Conservation (phyloP, 2,888 invertebrate species). For the Cyclophora albipunctata region DNA sequence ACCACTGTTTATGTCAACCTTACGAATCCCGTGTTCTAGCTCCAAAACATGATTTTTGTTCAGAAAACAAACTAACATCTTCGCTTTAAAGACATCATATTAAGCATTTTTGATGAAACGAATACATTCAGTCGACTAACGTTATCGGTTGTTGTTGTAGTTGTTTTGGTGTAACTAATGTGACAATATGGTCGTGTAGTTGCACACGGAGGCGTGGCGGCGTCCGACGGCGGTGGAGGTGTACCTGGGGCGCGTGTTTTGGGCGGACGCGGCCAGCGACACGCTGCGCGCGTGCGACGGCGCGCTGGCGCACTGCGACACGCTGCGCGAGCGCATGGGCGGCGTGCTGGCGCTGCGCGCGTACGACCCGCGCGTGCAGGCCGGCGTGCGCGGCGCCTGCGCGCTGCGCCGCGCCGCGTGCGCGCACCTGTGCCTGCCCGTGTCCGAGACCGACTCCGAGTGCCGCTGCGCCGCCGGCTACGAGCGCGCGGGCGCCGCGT, state of each 20-base stretch:
- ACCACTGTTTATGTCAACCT: too few species aligned
- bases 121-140: too few species aligned
- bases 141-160: too few species aligned
- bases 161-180: too few species aligned
- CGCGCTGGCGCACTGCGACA: conserved; percentile 41
- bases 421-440: conserved; percentile 84
- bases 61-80: too few species aligned
- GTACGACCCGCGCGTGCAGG: conserved; percentile 78
- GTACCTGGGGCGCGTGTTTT: conserved; percentile 78
- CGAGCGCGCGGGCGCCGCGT: conserved; percentile 23
- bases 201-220: conserved; percentile 43
- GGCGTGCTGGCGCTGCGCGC: conserved; percentile 80
- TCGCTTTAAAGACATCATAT: too few species aligned
- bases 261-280: conserved; percentile 79
- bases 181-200: conserved; percentile 20
- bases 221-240: conserved; percentile 80
- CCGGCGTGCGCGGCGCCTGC: conserved; percentile 65
- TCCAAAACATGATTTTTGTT: too few species aligned
- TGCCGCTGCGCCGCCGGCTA: conserved; percentile 87
- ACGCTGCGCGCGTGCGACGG: conserved; percentile 78
- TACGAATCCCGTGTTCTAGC: too few species aligned
- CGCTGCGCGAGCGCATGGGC: conserved; percentile 67
- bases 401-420: conserved; percentile 77
- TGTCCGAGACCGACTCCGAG: conserved; percentile 64
- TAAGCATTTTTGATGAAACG: too few species aligned